Percentiles rank a stretch among this genome's conserved stretches.
phyloP scores from a whole-genome alignment of 1,140 invertebrate genomes.

The Lasioglossum albipes region DNA sequence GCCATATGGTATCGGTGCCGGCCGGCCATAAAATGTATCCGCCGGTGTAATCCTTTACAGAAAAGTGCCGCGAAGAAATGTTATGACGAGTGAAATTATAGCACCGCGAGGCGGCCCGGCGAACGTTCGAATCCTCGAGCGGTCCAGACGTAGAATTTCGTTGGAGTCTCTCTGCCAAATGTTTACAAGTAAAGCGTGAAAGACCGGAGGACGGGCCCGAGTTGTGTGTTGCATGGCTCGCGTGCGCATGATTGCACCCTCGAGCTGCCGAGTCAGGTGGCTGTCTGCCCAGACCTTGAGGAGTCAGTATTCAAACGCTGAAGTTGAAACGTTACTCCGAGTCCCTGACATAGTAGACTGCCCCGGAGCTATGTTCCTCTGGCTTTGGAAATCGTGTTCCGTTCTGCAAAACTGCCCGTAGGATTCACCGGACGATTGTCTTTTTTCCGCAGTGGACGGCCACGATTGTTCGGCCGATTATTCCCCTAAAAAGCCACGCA shows the following conservation, averaged over 20 bases:
- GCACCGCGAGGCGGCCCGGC: not conserved
- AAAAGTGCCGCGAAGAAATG: not conserved
- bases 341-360: constrained; percentile 46
- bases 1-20: no score
- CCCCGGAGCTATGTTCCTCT: constrained; percentile 46
- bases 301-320: constrained; percentile 68
- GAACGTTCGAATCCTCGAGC: not conserved
- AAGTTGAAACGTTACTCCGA: constrained; percentile 59
- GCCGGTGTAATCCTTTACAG: not conserved
- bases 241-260: constrained; percentile 76
- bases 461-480: constrained; percentile 35
- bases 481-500: constrained; percentile 25
- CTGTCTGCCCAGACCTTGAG: constrained; percentile 65
- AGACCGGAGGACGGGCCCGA: constrained; percentile 10
- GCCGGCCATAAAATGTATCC: not conserved
- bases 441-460: constrained; percentile 8
- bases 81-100: not conserved
- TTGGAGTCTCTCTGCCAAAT: constrained; percentile 19
- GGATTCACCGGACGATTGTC: constrained; percentile 29
- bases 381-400: constrained; percentile 42
- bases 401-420: constrained; percentile 34
- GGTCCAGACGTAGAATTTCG: not conserved
- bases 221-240: constrained; percentile 54
- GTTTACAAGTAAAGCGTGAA: constrained; percentile 18
- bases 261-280: constrained; percentile 72